Conservation (phyloP, 2,888 invertebrate species). For the Stenichneumon culpator region DNA sequence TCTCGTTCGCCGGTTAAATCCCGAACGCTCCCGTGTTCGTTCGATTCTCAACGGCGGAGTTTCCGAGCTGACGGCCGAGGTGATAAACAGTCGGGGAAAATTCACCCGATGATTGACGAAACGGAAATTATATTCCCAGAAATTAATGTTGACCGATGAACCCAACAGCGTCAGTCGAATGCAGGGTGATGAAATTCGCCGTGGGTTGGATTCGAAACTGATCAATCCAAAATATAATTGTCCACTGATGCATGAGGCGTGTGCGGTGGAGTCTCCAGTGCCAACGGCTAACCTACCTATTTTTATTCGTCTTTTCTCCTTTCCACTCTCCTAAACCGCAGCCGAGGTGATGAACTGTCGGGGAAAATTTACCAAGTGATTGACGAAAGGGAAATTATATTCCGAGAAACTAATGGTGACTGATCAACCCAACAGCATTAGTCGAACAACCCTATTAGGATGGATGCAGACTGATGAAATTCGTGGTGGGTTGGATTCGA, state of each 20-base stretch:
- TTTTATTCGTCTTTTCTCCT: too few species aligned
- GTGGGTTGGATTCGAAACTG: background rate
- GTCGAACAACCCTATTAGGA: background rate
- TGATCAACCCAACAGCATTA: too few species aligned
- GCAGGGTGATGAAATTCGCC: background rate
- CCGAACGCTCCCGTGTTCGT: slow-evolving; percentile 24
- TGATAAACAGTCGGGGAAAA: slow-evolving; percentile 15
- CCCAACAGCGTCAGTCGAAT: background rate
- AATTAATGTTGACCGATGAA: slow-evolving; percentile 18
- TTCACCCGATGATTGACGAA: slow-evolving; percentile 50
- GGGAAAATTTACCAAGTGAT: too few species aligned
- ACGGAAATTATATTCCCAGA: slow-evolving; percentile 55
- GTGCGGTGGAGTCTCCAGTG: background rate
- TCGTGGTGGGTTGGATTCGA: background rate
- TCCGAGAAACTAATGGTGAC: too few species aligned
- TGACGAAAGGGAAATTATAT: too few species aligned
- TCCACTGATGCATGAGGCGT: background rate
- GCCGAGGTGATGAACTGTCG: too few species aligned
- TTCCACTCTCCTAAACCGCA: too few species aligned
- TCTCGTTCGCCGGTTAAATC: slow-evolving; percentile 67
- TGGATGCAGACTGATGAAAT: background rate
- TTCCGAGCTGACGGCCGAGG: slow-evolving; percentile 17
- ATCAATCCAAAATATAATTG: background rate
- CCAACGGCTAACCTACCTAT: too few species aligned
- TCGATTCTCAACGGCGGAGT: background rate